Conservation (phyloP, 2,797 vertebrate genomes). For the Lacerta viridis region DNA sequence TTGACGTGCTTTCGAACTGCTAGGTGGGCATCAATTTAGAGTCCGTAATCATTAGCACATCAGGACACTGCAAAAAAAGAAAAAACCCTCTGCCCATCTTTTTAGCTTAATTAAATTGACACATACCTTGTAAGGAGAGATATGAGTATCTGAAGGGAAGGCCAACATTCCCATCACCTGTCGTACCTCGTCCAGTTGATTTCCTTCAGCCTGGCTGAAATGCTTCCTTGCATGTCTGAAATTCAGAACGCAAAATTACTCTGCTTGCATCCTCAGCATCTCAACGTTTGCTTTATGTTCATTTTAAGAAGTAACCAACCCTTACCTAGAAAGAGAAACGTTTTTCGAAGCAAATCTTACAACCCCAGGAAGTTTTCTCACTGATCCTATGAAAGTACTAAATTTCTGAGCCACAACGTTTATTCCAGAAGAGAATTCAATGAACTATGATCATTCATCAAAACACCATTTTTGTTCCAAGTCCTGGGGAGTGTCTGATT, state of each 20-base stretch:
- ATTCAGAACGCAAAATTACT: conserved; percentile 33
- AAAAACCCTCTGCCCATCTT: background rate
- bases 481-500: background rate
- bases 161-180: conserved; percentile 99
- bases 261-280: background rate
- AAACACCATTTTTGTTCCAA: background rate
- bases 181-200: conserved; percentile 97
- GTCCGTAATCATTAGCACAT: background rate
- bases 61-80: background rate
- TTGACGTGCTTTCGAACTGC: too few relatives aligned
- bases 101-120: background rate
- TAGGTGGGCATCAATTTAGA: background rate
- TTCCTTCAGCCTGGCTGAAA: conserved; percentile 98
- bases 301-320: background rate
- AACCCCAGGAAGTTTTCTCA: background rate
- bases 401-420: background rate
- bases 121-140: conserved; percentile 97
- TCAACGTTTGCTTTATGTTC: background rate
- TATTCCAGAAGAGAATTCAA: background rate
- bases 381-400: background rate
- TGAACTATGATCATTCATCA: background rate
- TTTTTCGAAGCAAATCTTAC: background rate
- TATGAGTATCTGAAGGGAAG: conserved; percentile 98
- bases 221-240: conserved; percentile 97
- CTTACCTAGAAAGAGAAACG: background rate